Conservation (phyloP, 1,140 invertebrate species). For the Penaeus chinensis region DNA sequence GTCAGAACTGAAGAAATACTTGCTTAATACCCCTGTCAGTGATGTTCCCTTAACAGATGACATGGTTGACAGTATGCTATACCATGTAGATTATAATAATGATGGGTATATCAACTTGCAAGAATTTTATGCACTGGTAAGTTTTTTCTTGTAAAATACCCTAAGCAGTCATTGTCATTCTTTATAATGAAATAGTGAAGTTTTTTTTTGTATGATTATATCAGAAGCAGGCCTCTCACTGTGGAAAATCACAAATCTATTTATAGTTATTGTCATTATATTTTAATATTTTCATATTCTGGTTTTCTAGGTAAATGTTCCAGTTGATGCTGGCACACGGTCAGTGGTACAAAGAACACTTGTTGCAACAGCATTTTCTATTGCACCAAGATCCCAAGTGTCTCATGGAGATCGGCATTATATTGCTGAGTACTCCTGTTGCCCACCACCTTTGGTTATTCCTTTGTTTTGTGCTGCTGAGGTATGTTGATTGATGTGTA, state of each 20-base stretch:
- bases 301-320: slow-evolving; percentile 59
- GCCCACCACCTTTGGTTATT: slow-evolving; percentile 88
- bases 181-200: too few relatives aligned
- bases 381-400: slow-evolving; percentile 74
- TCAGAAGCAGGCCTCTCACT: too few relatives aligned
- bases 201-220: too few relatives aligned
- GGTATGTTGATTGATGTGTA: slow-evolving; percentile 63
- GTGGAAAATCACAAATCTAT: too few relatives aligned
- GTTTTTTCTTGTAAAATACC: too few relatives aligned
- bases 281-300: background rate
- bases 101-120: slow-evolving; percentile 61
- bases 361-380: slow-evolving; percentile 67
- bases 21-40: slow-evolving; percentile 51
- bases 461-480: slow-evolving; percentile 72
- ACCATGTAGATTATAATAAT: slow-evolving; percentile 62
- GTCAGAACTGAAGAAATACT: slow-evolving; percentile 56
- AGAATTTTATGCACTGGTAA: slow-evolving; percentile 62
- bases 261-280: background rate
- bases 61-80: slow-evolving; percentile 59
- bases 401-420: slow-evolving; percentile 73
- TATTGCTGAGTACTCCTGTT: slow-evolving; percentile 87
- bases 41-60: slow-evolving; percentile 57
- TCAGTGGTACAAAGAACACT: slow-evolving; percentile 63
- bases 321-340: slow-evolving; percentile 44
- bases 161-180: too few relatives aligned